Conservation (phyloP, 2,888 invertebrate genomes). For the Lithophane socia region DNA sequence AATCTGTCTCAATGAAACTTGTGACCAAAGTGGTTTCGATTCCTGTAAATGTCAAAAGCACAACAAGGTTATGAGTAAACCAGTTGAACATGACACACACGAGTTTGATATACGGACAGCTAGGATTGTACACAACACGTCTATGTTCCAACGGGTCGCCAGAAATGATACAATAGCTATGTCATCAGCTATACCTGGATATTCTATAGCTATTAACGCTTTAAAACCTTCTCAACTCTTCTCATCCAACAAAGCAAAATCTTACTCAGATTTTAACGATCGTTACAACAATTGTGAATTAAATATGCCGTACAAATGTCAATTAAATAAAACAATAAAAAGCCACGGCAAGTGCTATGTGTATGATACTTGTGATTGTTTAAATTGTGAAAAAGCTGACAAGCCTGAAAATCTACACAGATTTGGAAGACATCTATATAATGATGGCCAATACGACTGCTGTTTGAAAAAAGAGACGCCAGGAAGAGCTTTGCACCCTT, state of each 20-base stretch:
- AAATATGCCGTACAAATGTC: conserved; percentile 64
- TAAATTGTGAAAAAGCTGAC: conserved; percentile 60
- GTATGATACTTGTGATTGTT: conserved; percentile 66
- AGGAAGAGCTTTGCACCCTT: neutral
- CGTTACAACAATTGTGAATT: conserved; percentile 60
- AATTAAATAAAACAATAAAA: conserved; percentile 53
- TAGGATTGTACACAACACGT: conserved; percentile 37
- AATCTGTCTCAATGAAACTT: conserved; percentile 71
- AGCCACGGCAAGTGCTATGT: neutral
- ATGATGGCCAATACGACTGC: conserved; percentile 1
- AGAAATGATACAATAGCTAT: conserved; percentile 69
- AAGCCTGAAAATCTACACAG: conserved; percentile 12
- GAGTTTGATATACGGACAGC: conserved; percentile 77
- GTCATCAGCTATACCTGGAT: conserved; percentile 66
- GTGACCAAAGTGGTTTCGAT: conserved; percentile 68
- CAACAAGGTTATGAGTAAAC: conserved; percentile 74
- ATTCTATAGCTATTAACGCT: conserved; percentile 18
- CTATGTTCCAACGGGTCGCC: conserved; percentile 18
- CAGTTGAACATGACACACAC: conserved; percentile 69
- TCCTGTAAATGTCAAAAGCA: conserved; percentile 74
- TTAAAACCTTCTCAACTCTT: conserved; percentile 55
- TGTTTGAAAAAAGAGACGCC: conserved; percentile 3
- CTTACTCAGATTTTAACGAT: neutral
- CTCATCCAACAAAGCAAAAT: conserved; percentile 4
- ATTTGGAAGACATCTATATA: conserved; percentile 7